These are phyloP conservation scores for Caenorhabditis imperialis DNA, from an alignment of 2,888 invertebrate species.

Conservation along the genomic window DNA sequence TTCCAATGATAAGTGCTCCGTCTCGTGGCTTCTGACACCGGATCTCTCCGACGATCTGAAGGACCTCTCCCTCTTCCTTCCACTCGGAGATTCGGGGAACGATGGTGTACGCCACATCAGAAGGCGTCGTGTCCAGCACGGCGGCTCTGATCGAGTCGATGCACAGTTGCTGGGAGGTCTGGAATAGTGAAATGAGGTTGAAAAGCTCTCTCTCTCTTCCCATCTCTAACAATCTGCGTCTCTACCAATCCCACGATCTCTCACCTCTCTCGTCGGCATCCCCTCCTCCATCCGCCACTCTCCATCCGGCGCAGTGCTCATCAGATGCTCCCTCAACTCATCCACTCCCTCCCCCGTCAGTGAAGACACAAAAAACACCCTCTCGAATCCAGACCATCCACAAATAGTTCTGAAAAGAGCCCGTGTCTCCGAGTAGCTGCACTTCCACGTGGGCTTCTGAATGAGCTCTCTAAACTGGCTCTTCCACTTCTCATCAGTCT, in stretches of 20 bases:
- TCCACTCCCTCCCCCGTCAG: constrained; percentile 74
- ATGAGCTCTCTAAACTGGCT: constrained; percentile 60
- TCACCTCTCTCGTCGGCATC: constrained; percentile 38
- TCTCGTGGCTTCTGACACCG: constrained; percentile 66
- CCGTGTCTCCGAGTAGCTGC: constrained; percentile 68
- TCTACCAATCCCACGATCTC: not conserved
- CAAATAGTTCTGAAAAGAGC: constrained; percentile 71
- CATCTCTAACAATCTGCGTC: not conserved
- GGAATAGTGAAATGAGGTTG: constrained; percentile 2
- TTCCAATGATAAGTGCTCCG: constrained; percentile 64
- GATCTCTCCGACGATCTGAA: constrained; percentile 70
- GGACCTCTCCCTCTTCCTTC: constrained; percentile 64
- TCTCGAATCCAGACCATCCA: constrained; percentile 87
- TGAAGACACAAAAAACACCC: constrained; percentile 85
- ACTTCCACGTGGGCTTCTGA: constrained; percentile 70
- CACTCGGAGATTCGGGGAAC: constrained; percentile 78
- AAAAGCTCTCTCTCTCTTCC: not conserved
- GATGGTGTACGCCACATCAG: constrained; percentile 85
- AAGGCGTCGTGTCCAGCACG: constrained; percentile 87
- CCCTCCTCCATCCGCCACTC: constrained; percentile 60
- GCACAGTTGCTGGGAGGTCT: constrained; percentile 67
- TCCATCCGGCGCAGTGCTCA: constrained; percentile 55
- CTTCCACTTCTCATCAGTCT: constrained; percentile 70
- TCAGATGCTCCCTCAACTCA: constrained; percentile 66
- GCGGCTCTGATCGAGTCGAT: constrained; percentile 87